phyloP scores from a whole-genome alignment of 2,888 invertebrate species.

The Tenthredo scrophulariae region DNA sequence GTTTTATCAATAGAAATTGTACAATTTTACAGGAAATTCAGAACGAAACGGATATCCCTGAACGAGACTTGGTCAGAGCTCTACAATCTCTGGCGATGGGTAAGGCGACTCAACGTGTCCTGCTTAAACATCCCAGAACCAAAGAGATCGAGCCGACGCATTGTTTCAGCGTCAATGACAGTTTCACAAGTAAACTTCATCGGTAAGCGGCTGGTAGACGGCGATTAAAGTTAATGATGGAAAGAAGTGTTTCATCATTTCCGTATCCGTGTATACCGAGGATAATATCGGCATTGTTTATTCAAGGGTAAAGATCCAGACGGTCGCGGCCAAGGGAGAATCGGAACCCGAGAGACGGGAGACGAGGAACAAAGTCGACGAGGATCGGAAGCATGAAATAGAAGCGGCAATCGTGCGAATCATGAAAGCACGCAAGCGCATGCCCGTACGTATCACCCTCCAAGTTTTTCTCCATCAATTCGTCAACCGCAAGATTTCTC shows the following conservation, averaged over 20 bases:
- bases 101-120: conserved; percentile 96
- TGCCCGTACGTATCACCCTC: conserved; percentile 83
- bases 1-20: background rate
- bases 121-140: conserved; percentile 96
- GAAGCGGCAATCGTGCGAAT: conserved; percentile 99
- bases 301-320: conserved; percentile 93
- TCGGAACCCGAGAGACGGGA: conserved; percentile 99
- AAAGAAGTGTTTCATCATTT: background rate
- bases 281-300: background rate
- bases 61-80: conserved; percentile 96
- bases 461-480: conserved; percentile 35
- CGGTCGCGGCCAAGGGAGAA: conserved; percentile 97
- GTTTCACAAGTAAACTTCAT: conserved; percentile 98
- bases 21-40: conserved; percentile 87
- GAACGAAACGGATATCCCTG: conserved; percentile 99
- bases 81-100: conserved; percentile 99
- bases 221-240: too few relatives aligned
- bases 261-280: too few relatives aligned
- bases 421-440: conserved; percentile 98
- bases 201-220: conserved; percentile 79
- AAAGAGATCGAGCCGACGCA: conserved; percentile 98
- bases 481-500: background rate
- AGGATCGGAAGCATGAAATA: conserved; percentile 99
- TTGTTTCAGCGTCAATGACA: conserved; percentile 97
- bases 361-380: conserved; percentile 98